phyloP scores from a whole-genome alignment of 1,140 invertebrate genomes.

The Drosophila busckii region DNA sequence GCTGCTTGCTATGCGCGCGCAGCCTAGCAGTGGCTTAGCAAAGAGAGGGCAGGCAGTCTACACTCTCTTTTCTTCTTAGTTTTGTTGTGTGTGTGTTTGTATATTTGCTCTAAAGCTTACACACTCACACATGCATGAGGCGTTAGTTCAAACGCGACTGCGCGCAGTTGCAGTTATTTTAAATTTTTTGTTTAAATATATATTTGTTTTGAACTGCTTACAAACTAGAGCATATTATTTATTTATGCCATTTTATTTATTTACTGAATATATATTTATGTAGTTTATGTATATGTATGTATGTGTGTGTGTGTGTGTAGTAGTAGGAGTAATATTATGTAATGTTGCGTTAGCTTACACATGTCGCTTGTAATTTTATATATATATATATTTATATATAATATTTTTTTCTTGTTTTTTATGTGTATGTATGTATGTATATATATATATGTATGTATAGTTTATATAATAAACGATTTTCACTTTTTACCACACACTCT shows the following conservation, averaged over 20 bases:
- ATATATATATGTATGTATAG: slow-evolving; percentile 47
- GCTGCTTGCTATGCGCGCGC: slow-evolving; percentile 12
- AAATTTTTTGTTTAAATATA: not conserved
- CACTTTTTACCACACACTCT: slow-evolving; percentile 22
- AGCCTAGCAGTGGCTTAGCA: slow-evolving; percentile 52
- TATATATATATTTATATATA: slow-evolving; percentile 49
- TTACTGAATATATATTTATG: slow-evolving; percentile 26
- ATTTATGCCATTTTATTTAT: slow-evolving; percentile 46
- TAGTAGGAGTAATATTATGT: slow-evolving; percentile 64
- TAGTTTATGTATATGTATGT: slow-evolving; percentile 26
- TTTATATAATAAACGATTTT: slow-evolving; percentile 75
- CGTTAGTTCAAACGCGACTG: slow-evolving; percentile 17
- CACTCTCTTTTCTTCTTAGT: slow-evolving; percentile 16
- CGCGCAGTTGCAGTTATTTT: not conserved
- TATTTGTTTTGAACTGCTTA: slow-evolving; percentile 33
- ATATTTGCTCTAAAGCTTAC: too few species aligned
- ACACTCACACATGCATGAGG: slow-evolving; percentile 36
- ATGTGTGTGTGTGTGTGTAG: slow-evolving; percentile 21
- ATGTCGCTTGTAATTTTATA: slow-evolving; percentile 46
- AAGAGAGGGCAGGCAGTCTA: slow-evolving; percentile 25
- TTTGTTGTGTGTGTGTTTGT: too few species aligned
- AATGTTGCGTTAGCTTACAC: slow-evolving; percentile 74
- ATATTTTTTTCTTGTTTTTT: slow-evolving; percentile 29
- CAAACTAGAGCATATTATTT: slow-evolving; percentile 59
- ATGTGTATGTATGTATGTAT: slow-evolving; percentile 36